These are phyloP conservation scores for Glyphotaelius pellucidus DNA, from an alignment of 2,888 invertebrate genomes.

Conservation along the genomic window DNA sequence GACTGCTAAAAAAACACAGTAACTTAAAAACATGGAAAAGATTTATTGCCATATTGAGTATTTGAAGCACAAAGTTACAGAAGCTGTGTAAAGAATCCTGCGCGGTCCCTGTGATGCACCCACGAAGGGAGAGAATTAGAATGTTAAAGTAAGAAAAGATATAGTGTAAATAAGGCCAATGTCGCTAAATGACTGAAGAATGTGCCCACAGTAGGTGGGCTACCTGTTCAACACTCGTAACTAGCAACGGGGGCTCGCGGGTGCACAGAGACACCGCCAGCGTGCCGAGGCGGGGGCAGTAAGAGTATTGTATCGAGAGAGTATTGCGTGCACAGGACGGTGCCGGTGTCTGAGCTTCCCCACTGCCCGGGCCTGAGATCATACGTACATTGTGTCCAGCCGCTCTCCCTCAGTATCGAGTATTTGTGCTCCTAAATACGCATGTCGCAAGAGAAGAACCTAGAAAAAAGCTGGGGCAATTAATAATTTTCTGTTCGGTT, in stretches of 20 bases:
- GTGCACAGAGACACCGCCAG: constrained; percentile 57
- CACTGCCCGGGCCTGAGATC: constrained; percentile 69
- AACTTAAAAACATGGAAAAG: not conserved
- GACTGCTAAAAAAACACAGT: not conserved
- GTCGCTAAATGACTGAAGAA: constrained; percentile 50
- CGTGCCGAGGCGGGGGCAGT: not conserved
- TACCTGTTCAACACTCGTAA: constrained; percentile 44
- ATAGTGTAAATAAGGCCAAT: constrained; percentile 46
- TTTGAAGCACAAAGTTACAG: not conserved
- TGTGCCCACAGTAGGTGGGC: constrained; percentile 6
- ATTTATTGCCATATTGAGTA: not conserved
- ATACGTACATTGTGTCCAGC: constrained; percentile 75
- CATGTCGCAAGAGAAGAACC: constrained; percentile 71
- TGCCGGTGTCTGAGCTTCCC: constrained; percentile 66
- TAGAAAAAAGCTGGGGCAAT: constrained; percentile 81
- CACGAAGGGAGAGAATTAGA: constrained; percentile 19
- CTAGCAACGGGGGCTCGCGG: constrained; percentile 58
- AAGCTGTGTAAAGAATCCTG: not conserved
- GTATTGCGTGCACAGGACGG: not conserved
- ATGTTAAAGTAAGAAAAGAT: not conserved
- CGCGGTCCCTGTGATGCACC: not conserved
- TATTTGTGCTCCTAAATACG: constrained; percentile 69
- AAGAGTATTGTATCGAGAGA: not conserved
- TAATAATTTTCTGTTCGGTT: constrained; percentile 78
- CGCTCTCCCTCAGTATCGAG: constrained; percentile 72